phyloP scores from a whole-genome alignment of 2,113 vertebrate species.

The Gopherus flavomarginatus region DNA sequence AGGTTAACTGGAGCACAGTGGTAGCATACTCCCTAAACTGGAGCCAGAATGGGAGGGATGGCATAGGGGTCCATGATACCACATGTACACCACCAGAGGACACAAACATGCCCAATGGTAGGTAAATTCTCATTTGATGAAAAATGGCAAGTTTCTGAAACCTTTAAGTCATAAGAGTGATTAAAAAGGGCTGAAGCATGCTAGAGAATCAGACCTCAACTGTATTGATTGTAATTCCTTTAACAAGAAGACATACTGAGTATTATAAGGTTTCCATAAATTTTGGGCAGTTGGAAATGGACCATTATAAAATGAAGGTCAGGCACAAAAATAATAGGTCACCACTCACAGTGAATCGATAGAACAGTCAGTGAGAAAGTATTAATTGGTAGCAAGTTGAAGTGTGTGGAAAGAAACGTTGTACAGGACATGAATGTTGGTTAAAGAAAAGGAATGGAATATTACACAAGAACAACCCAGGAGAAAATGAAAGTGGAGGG shows the following conservation, averaged over 20 bases:
- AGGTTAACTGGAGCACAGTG: not conserved
- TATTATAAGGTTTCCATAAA: not conserved
- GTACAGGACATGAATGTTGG: not conserved
- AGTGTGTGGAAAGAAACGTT: not conserved
- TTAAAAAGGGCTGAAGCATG: not conserved
- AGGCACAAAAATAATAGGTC: not conserved
- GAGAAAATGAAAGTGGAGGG: not conserved
- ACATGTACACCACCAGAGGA: not conserved
- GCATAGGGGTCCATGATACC: not conserved
- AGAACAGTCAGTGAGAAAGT: constrained; percentile 16
- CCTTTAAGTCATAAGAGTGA: not conserved
- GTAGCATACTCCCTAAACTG: not conserved
- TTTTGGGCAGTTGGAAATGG: not conserved
- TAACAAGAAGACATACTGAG: not conserved
- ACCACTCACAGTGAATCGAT: not conserved
- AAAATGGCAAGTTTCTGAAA: not conserved
- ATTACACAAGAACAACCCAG: not conserved
- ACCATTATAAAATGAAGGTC: not conserved
- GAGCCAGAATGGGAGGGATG: not conserved
- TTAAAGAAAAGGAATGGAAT: not conserved
- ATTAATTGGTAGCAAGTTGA: constrained; percentile 25
- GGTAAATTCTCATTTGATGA: not conserved
- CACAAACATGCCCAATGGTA: not conserved
- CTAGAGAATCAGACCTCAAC: not conserved
- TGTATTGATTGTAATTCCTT: not conserved